Conservation (phyloP, 2,113 vertebrate species). For the Sinocyclocheilus maitianheensis region DNA sequence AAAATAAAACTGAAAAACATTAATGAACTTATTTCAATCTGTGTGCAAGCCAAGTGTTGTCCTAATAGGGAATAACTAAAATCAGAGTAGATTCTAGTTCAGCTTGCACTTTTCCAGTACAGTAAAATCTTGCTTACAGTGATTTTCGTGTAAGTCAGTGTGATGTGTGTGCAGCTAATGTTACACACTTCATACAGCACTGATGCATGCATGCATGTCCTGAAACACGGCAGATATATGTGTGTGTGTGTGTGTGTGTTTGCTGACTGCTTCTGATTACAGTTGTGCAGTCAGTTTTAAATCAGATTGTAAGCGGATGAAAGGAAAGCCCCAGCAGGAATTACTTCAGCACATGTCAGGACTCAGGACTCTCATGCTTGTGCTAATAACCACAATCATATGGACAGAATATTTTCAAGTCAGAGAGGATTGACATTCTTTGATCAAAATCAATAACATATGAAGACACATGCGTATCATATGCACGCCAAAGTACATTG, state of each 20-base stretch:
- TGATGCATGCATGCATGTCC: not conserved
- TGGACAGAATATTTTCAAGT: not conserved
- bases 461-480: not conserved
- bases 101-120: not conserved
- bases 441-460: not conserved
- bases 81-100: no score
- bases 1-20: not conserved
- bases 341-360: not conserved
- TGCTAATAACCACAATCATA: not conserved
- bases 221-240: no score
- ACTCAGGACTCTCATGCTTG: no score
- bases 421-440: not conserved
- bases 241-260: no score
- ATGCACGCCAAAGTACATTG: no score
- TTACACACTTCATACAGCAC: not conserved
- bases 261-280: not conserved
- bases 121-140: not conserved
- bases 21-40: not conserved
- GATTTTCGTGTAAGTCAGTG: not conserved
- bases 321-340: not conserved
- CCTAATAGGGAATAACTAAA: no score
- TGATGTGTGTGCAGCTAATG: not conserved
- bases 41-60: not conserved
- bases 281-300: not conserved
- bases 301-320: not conserved